Conservation (phyloP, 2,888 invertebrate genomes). For the Protonemura montana region DNA sequence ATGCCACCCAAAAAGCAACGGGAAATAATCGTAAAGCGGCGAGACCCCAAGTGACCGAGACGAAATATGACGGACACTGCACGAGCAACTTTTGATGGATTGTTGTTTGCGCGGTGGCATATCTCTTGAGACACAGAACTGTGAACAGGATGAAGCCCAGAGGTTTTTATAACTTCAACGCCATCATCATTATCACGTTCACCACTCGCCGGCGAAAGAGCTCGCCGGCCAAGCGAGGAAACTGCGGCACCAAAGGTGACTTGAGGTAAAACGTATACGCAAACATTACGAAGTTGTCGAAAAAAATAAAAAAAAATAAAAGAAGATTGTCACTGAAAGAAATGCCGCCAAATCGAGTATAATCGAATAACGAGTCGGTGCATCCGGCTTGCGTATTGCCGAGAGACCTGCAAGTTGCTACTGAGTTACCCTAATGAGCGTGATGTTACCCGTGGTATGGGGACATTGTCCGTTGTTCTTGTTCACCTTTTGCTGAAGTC, state of each 20-base stretch:
- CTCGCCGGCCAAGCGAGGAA: neutral
- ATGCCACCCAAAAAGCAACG: constrained; percentile 5
- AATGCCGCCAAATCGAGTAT: neutral
- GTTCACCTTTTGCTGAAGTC: neutral
- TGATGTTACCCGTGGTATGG: neutral
- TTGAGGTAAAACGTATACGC: neutral
- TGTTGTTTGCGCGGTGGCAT: constrained; percentile 13
- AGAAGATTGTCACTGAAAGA: neutral
- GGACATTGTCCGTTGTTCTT: neutral
- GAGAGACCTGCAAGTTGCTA: neutral
- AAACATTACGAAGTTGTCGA: neutral
- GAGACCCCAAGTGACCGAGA: constrained; percentile 19
- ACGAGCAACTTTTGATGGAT: constrained; percentile 25
- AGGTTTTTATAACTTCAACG: constrained; percentile 35
- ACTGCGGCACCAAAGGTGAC: neutral
- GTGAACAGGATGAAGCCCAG: constrained; percentile 39
- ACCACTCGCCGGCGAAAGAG: neutral
- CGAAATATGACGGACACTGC: neutral
- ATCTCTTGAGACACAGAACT: constrained; percentile 18
- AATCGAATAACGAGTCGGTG: neutral
- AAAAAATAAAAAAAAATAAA: neutral
- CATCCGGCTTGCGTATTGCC: neutral
- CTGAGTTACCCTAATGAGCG: neutral
- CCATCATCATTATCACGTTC: constrained; percentile 37
- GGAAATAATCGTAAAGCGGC: neutral